Percentiles rank a stretch among this genome's conserved stretches.
These are phyloP conservation scores for Hermodice carunculata DNA, from an alignment of 2,888 invertebrate species.

Conservation along the genomic window DNA sequence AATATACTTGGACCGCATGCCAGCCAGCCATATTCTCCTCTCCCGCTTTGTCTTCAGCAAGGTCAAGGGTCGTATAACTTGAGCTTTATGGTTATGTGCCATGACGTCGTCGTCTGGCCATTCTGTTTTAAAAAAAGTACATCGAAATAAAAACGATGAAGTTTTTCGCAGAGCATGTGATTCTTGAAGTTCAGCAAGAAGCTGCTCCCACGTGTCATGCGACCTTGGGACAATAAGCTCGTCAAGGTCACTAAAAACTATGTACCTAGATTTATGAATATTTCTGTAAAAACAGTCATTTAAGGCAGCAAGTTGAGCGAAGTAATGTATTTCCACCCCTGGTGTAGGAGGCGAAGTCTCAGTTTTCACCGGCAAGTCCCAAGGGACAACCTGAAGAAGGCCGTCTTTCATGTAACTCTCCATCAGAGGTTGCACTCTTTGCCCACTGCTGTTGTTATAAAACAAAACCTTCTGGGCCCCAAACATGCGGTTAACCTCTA, in stretches of 20 bases:
- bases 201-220: slow-evolving; percentile 2
- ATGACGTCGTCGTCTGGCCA: slow-evolving; percentile 76
- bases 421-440: slow-evolving; percentile 18
- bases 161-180: slow-evolving; percentile 63
- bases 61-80: slow-evolving; percentile 38
- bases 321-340: slow-evolving; percentile 45
- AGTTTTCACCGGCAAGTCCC: slow-evolving; percentile 33
- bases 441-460: slow-evolving; percentile 36
- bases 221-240: slow-evolving; percentile 34
- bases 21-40: slow-evolving; percentile 84
- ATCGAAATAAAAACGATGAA: slow-evolving; percentile 89
- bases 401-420: slow-evolving; percentile 24
- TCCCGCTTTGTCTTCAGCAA: slow-evolving; percentile 79
- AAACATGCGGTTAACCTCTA: slow-evolving; percentile 34
- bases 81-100: too few species aligned
- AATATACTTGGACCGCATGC: slow-evolving; percentile 84
- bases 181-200: not conserved
- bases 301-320: slow-evolving; percentile 38
- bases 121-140: slow-evolving; percentile 86
- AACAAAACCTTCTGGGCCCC: slow-evolving; percentile 39
- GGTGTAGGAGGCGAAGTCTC: slow-evolving; percentile 24
- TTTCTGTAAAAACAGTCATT: slow-evolving; percentile 45
- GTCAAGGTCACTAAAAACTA: slow-evolving; percentile 41
- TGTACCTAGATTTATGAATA: slow-evolving; percentile 32
- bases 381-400: slow-evolving; percentile 32